These are phyloP conservation scores for Andricus grossulariae DNA, from an alignment of 1,140 invertebrate genomes.

Conservation along the genomic window DNA sequence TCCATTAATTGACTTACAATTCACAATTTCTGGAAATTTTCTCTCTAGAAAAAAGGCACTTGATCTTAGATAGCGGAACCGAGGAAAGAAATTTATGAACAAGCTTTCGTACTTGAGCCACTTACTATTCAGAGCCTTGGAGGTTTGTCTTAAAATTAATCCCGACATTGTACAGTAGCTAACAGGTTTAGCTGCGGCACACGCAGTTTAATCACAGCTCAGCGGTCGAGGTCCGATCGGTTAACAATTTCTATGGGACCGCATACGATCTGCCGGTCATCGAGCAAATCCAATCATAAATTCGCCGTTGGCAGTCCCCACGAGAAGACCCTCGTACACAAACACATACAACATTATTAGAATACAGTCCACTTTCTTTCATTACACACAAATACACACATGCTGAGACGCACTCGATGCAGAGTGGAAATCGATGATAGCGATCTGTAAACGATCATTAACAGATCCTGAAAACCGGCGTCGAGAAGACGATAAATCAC, in stretches of 20 bases:
- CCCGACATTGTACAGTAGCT: slow-evolving; percentile 41
- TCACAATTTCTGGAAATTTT: no score
- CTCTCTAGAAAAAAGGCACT: no score
- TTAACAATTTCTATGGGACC: slow-evolving; percentile 43
- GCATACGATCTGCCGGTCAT: slow-evolving; percentile 39
- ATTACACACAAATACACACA: slow-evolving; percentile 1
- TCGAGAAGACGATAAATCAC: slow-evolving; percentile 54
- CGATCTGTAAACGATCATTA: slow-evolving; percentile 57
- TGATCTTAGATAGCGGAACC: no score
- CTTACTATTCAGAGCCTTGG: not conserved
- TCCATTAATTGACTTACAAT: no score
- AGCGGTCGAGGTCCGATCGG: slow-evolving; percentile 30
- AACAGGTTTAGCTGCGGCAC: slow-evolving; percentile 45
- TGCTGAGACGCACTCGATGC: slow-evolving; percentile 21
- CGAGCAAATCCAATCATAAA: slow-evolving; percentile 46
- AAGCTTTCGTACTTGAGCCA: not conserved
- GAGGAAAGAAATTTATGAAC: not conserved
- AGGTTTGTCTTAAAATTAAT: slow-evolving; percentile 38
- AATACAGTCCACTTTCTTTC: not conserved
- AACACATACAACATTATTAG: not conserved
- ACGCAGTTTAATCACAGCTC: slow-evolving; percentile 44
- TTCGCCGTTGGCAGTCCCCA: slow-evolving; percentile 35
- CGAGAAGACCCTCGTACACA: not conserved
- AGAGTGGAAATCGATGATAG: slow-evolving; percentile 45
- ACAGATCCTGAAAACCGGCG: slow-evolving; percentile 44